Conservation (phyloP, 2,888 invertebrate species). For the Pheosia gnoma region DNA sequence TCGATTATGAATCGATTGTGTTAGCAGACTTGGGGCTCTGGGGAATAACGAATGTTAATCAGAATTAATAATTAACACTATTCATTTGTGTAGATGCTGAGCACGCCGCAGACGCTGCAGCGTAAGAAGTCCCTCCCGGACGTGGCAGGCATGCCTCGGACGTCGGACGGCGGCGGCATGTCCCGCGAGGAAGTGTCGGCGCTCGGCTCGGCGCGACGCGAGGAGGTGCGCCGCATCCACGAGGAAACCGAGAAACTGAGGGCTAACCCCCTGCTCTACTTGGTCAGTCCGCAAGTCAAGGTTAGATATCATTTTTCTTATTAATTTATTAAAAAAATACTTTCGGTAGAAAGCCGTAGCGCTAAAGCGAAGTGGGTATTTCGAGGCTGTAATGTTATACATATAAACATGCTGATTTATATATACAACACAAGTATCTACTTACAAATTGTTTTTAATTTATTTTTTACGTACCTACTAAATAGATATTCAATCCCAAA, state of each 20-base stretch:
- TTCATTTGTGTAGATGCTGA: constrained; percentile 85
- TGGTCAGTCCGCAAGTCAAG: constrained; percentile 99
- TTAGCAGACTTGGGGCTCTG: no score
- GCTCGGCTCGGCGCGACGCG: constrained; percentile 96
- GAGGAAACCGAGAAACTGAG: constrained; percentile 96
- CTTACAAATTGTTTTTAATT: no score
- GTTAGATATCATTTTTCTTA: constrained; percentile 71
- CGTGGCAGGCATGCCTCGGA: constrained; percentile 92
- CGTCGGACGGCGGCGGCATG: constrained; percentile 89
- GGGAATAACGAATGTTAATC: no score
- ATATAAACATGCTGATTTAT: no score
- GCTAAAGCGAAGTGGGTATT: no score
- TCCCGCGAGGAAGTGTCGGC: constrained; percentile 97
- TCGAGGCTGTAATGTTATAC: no score
- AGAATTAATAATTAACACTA: constrained; percentile 6
- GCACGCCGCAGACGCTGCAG: constrained; percentile 91
- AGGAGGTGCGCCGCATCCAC: constrained; percentile 95
- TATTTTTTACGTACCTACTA: no score
- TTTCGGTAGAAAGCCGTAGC: no score
- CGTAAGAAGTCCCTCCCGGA: constrained; percentile 99
- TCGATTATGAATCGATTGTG: no score
- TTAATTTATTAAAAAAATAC: neutral
- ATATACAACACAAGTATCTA: no score
- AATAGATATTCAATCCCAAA: no score
- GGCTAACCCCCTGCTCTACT: constrained; percentile 97